Evolutionary conservation across 2,113 vertebrate species (phyloP).

Genomic region (Silurus asotus): DNA sequence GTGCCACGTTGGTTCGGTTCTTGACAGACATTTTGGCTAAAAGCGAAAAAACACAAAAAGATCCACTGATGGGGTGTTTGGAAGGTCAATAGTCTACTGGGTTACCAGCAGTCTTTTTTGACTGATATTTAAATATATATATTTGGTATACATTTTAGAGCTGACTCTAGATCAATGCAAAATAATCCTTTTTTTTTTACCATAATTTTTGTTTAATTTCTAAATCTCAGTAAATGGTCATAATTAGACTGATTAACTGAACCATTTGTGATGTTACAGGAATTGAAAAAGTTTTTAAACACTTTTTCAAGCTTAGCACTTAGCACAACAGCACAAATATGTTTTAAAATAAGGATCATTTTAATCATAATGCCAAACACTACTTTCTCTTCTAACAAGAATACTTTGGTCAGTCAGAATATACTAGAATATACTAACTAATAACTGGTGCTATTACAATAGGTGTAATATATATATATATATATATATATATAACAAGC

Average conservation of each 20-base stretch:
- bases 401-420: too few relatives aligned
- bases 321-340: too few relatives aligned
- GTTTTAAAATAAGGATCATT: too few relatives aligned
- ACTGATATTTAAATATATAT: neutral
- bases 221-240: neutral
- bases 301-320: too few relatives aligned
- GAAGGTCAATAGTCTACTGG: neutral
- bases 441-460: neutral
- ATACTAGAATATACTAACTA: neutral
- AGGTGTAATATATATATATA: neutral
- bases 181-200: neutral
- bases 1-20: slow-evolving; percentile 35
- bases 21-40: neutral
- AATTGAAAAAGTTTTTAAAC: too few relatives aligned
- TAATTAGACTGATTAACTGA: neutral
- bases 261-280: neutral
- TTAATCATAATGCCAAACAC: too few relatives aligned
- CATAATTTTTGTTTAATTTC: neutral
- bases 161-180: neutral
- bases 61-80: neutral
- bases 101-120: neutral
- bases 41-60: neutral
- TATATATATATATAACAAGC: neutral
- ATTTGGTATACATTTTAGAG: neutral
- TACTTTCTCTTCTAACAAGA: too few relatives aligned